These are phyloP conservation scores for Lasioglossum vierecki DNA, from an alignment of 2,888 invertebrate species.

Conservation along the genomic window DNA sequence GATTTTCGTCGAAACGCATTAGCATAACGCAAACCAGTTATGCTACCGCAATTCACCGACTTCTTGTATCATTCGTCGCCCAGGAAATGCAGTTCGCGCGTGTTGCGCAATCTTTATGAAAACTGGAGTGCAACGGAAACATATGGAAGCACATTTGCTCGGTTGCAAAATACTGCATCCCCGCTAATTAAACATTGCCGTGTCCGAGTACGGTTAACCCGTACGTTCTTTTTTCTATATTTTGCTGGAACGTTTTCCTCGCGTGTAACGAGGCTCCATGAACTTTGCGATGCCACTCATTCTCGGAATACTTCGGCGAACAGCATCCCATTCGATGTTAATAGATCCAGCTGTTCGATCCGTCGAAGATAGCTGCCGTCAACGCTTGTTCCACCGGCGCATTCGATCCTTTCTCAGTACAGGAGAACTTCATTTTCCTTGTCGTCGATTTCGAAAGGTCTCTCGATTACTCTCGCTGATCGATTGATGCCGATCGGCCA, in stretches of 20 bases:
- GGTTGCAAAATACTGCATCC: background rate
- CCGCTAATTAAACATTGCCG: background rate
- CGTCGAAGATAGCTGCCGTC: constrained; percentile 26
- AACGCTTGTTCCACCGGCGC: constrained; percentile 7
- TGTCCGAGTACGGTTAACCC: background rate
- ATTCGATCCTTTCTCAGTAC: constrained; percentile 11
- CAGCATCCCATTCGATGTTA: constrained; percentile 34
- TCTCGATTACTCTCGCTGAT: constrained; percentile 26
- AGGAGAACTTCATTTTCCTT: constrained; percentile 28
- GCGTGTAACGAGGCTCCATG: background rate
- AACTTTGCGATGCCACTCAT: constrained; percentile 4
- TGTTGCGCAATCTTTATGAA: background rate
- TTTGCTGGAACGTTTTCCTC: background rate
- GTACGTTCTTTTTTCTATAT: background rate
- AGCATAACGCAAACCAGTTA: constrained; percentile 4
- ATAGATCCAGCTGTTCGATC: constrained; percentile 31
- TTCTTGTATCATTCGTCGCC: constrained; percentile 9
- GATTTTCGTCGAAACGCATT: constrained; percentile 26
- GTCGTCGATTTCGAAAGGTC: constrained; percentile 26
- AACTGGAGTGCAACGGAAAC: background rate
- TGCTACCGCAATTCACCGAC: background rate
- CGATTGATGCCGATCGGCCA: constrained; percentile 30
- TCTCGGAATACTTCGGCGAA: background rate
- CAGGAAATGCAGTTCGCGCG: background rate
- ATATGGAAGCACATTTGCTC: background rate